Conservation (phyloP, 2,797 vertebrate genomes). For the Sorex maritimensis region DNA sequence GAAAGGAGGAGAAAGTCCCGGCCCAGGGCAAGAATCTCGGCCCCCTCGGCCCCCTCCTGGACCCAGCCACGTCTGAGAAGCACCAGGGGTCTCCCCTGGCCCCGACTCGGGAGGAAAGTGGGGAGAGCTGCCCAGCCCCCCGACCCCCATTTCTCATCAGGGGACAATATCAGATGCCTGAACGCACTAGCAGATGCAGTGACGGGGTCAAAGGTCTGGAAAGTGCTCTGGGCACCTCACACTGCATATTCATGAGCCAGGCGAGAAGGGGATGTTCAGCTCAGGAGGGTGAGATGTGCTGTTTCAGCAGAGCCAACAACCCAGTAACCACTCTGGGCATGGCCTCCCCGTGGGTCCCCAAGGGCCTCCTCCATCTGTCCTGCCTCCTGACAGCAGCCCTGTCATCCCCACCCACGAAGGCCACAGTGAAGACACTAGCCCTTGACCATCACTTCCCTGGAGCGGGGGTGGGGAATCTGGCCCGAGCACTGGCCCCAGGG, state of each 20-base stretch:
- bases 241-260: constrained; percentile 86
- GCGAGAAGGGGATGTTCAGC: neutral
- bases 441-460: neutral
- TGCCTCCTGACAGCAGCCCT: too few relatives aligned
- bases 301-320: too few relatives aligned
- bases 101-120: neutral
- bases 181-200: constrained; percentile 89
- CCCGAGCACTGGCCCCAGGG: neutral
- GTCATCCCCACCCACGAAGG: neutral
- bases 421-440: neutral
- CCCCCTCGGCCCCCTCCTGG: neutral
- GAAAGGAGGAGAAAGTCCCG: neutral
- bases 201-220: constrained; percentile 85
- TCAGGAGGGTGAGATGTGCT: neutral
- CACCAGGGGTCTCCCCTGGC: neutral
- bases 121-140: too few relatives aligned
- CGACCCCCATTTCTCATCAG: neutral
- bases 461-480: too few relatives aligned
- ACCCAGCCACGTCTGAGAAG: neutral
- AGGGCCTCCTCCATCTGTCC: too few relatives aligned
- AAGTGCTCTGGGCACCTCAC: constrained; percentile 86
- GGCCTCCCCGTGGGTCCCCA: neutral
- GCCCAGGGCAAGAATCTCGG: too few relatives aligned
- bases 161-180: neutral
- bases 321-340: too few relatives aligned